Evolutionary conservation across 1,140 invertebrate genomes (phyloP), one percentile per base, ranked within the genome.

Genomic region (Acromyrmex heyeri): DNA sequence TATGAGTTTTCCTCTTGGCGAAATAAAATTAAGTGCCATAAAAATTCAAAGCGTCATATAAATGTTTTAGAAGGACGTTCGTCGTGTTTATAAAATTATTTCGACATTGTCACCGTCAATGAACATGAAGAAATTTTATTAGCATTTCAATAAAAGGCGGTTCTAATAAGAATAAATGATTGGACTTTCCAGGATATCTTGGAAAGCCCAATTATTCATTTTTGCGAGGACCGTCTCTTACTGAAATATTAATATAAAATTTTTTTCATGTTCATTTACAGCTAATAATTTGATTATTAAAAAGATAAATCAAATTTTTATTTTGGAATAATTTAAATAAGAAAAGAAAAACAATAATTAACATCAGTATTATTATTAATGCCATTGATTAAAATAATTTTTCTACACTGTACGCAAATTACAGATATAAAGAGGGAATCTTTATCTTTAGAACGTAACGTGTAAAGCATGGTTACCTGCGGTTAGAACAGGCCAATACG

Each of bases 401-500:
- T 59, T 10, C 6, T 24, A 72, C 8, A 4, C 30, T 24, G 8
- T 24, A 67, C 67, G 12, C 34, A 73, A 73, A 48, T 61, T 38
- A 59, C 24, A 64, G 6, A 5, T 34, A 10, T 34, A 30, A 14
- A 21, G 44, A 83, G 38, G 48, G 18, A 61, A 83, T 50, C 59
- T 61, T 4, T 14, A 83, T 50, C 59, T 61, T 4, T 14, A 48
- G 64, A 70, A 50, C n/a, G 18, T 21, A 44, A 82, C 16, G 62
- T 53, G 77, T 44, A 34, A 48, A 61, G 38, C 44, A 38, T 61
- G 38, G 53, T 83, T 83, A 82, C 57, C 34, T 73, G 24, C 38
- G 57, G 24, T 24, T 61, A 48, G 55, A 50, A 14, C 16, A 30
- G 69, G 16, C 27, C 30, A 14, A 30, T 30, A 24, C 24, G n/a